Percentiles rank a stretch among this genome's conserved stretches.
Evolutionary conservation across 2,113 vertebrate species (phyloP).

Genomic region (Cathartes aura): DNA sequence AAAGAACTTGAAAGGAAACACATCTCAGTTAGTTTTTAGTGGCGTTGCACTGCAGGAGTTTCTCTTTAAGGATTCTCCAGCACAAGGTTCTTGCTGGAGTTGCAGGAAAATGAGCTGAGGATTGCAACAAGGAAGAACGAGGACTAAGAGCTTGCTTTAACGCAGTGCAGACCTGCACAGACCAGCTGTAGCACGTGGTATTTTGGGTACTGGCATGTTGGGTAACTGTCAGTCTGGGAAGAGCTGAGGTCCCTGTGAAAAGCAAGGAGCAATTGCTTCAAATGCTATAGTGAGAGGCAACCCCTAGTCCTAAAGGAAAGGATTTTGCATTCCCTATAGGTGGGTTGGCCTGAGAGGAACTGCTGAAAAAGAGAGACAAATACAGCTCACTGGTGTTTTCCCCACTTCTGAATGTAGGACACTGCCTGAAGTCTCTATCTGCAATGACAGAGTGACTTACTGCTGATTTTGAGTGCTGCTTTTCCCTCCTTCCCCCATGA

Average conservation of each 20-base stretch:
- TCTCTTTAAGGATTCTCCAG: background rate
- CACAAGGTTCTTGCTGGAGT: too few species aligned
- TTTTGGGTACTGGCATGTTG: background rate
- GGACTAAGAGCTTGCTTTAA: background rate
- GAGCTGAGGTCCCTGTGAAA: background rate
- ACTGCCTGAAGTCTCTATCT: background rate
- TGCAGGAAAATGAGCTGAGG: background rate
- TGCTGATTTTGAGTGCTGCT: background rate
- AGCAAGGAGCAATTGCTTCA: background rate
- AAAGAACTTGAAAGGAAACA: background rate
- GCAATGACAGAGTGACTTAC: background rate
- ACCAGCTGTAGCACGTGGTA: background rate
- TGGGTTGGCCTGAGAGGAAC: background rate
- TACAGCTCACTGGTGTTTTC: background rate
- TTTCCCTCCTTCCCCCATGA: background rate
- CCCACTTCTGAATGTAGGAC: background rate
- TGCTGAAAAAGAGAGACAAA: background rate
- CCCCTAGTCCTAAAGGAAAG: background rate
- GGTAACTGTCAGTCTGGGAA: background rate
- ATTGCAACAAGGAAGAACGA: background rate
- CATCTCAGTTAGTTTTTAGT: background rate
- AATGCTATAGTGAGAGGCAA: background rate
- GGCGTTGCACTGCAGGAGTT: background rate
- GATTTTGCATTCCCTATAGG: accelerated
- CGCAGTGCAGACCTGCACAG: too few species aligned